These are phyloP conservation scores for Trichomycterus rosablanca DNA, from an alignment of 2,113 vertebrate genomes.

Conservation along the genomic window DNA sequence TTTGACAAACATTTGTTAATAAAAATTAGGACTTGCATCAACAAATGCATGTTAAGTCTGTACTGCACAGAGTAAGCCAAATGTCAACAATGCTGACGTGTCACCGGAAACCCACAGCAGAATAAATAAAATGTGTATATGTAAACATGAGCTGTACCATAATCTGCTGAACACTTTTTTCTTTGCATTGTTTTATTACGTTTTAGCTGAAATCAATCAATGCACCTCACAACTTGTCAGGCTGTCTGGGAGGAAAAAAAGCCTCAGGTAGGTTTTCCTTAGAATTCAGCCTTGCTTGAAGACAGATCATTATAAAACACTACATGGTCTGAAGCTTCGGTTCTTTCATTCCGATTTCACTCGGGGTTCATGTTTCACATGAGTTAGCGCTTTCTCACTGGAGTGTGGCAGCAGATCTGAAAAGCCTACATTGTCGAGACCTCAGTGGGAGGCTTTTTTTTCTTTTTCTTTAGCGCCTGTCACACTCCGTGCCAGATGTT, in stretches of 20 bases:
- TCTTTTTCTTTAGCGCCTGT: constrained; percentile 33
- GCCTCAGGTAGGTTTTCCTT: constrained; percentile 13
- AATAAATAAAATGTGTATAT: no score
- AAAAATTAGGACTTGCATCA: no score
- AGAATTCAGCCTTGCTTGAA: constrained; percentile 25
- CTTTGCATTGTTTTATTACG: background rate
- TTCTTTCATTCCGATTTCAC: constrained; percentile 28
- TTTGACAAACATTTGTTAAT: no score
- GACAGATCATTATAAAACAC: constrained; percentile 35
- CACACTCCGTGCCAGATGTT: constrained; percentile 40
- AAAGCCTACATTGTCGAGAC: constrained; percentile 32
- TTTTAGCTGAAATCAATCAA: constrained; percentile 15
- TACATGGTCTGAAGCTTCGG: constrained; percentile 24
- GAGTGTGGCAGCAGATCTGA: constrained; percentile 30
- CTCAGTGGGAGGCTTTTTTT: constrained; percentile 27
- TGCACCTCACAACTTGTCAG: constrained; percentile 5
- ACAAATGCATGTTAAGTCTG: no score
- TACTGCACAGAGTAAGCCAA: no score
- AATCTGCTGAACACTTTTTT: no score
- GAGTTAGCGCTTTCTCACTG: constrained; percentile 34
- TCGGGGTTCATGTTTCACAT: constrained; percentile 26
- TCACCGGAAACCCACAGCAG: no score
- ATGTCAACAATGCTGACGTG: no score
- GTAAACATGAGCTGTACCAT: no score
- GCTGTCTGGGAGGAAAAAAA: constrained; percentile 18